These are phyloP conservation scores for Teleiodes luculella DNA, from an alignment of 2,888 invertebrate species.

Conservation along the genomic window DNA sequence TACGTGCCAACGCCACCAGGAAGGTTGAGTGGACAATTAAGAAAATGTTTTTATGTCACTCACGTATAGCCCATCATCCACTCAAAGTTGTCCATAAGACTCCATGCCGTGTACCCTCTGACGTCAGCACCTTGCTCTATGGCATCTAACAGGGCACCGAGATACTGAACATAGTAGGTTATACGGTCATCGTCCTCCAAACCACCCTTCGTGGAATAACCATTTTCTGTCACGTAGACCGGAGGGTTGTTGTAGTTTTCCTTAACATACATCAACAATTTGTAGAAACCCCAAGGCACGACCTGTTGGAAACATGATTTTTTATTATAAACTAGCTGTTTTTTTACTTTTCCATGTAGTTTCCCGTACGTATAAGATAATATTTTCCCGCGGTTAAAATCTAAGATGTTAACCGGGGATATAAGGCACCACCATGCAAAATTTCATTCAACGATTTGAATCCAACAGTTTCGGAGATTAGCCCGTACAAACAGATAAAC, in stretches of 20 bases:
- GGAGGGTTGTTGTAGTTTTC: conserved; percentile 67
- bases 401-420: too few relatives aligned
- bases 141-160: conserved; percentile 57
- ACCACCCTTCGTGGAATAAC: conserved; percentile 42
- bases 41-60: too few relatives aligned
- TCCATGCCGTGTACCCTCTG: conserved; percentile 77
- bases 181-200: conserved; percentile 60
- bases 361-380: too few relatives aligned
- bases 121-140: conserved; percentile 60
- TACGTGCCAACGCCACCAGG: too few relatives aligned
- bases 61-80: conserved; percentile 76
- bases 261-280: conserved; percentile 69
- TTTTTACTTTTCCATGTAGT: too few relatives aligned
- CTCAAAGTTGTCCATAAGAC: conserved; percentile 81
- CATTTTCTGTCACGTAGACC: conserved; percentile 79
- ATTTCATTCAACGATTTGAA: too few relatives aligned
- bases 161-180: conserved; percentile 47
- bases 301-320: conserved; percentile 36
- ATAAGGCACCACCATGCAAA: too few relatives aligned
- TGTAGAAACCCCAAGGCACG: conserved; percentile 77
- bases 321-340: too few relatives aligned
- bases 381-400: too few relatives aligned
- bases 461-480: too few relatives aligned
- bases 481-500: too few relatives aligned
- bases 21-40: too few relatives aligned